Evolutionary conservation across 2,888 invertebrate genomes (phyloP), one percentile per base, ranked within the genome.

Genomic region (Eurois occulta): DNA sequence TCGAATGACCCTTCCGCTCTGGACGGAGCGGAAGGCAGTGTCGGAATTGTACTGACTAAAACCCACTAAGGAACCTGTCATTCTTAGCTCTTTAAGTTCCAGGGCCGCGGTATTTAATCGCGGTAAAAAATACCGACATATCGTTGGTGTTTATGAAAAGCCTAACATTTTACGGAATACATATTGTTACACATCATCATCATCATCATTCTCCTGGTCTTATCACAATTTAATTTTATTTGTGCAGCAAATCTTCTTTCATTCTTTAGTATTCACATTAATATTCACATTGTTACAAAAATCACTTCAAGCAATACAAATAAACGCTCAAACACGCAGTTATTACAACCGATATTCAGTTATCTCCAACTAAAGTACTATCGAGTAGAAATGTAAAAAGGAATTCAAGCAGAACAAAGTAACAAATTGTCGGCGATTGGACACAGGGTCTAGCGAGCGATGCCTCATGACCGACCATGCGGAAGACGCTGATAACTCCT

Each of bases 401-500:
- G 77, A 78, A 78, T 88, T 82, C 82, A 71, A 79, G 86, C 52
- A 84, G 81, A 86, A 85, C 84, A 83, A 84, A 78, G 79, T 89
- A 84, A 89, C 85, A 88, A 89, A 90, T 90, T 82, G 85, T 75
- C 69, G 64, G 66, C 85, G 84, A 85, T 83, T 78, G 82, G 81
- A 77, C 78, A 68, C 81, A 80, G 77, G 72, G 78, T 73, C 62
- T 88, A 71, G 77, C 77, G 48, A 73, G 72, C 85, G 72, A 85
- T 87, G 85, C 75, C 81, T 88, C 80, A 81, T 28, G 64, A 35
- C 64, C 87, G 80, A 55, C 78, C 85, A 81, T 80, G 86, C 79
- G 88, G 90, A 89, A 90, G 78, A 52, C 71, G 38, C 86, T 86
- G 90, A 90, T 90, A 90, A 90, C 81, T 90, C 28, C 81, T 83